Conservation (phyloP, 1,140 invertebrate species). For the Habropoda laboriosa region DNA sequence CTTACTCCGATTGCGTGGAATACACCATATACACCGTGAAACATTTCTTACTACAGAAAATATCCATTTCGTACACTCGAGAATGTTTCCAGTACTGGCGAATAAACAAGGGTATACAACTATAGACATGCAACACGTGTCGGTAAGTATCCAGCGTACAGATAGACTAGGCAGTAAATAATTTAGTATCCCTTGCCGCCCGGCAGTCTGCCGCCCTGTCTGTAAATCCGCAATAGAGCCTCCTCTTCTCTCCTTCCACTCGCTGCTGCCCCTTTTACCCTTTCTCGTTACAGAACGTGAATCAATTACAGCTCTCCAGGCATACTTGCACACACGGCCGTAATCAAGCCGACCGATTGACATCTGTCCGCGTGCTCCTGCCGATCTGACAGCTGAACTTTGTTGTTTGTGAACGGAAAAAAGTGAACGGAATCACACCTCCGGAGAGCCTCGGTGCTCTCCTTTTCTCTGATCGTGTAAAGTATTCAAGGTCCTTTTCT, state of each 20-base stretch:
- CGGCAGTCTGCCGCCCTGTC: slow-evolving; percentile 77
- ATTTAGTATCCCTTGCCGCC: slow-evolving; percentile 76
- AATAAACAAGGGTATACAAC: slow-evolving; percentile 47
- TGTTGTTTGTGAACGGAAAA: neutral
- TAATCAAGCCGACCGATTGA: slow-evolving; percentile 51
- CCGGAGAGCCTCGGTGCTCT: neutral
- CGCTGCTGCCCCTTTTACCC: slow-evolving; percentile 23
- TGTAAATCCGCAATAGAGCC: slow-evolving; percentile 61
- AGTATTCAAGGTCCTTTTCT: neutral
- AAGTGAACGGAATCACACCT: neutral
- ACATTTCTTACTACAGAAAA: neutral
- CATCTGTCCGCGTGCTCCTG: slow-evolving; percentile 20
- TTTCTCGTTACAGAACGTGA: slow-evolving; percentile 29
- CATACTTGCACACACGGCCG: neutral
- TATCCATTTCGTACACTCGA: neutral
- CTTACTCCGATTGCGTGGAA: neutral
- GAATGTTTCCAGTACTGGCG: neutral
- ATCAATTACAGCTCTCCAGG: slow-evolving; percentile 50
- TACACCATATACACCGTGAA: no score
- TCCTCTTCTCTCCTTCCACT: neutral
- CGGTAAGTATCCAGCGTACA: slow-evolving; percentile 65
- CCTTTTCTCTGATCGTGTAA: neutral
- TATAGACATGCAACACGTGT: slow-evolving; percentile 66
- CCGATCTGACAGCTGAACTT: neutral
- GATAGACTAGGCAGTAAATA: slow-evolving; percentile 76